Base-by-base conservation (phyloP, 35 echinoderm and acorn worm species). In the Eucidaris tribuloides region DNA sequence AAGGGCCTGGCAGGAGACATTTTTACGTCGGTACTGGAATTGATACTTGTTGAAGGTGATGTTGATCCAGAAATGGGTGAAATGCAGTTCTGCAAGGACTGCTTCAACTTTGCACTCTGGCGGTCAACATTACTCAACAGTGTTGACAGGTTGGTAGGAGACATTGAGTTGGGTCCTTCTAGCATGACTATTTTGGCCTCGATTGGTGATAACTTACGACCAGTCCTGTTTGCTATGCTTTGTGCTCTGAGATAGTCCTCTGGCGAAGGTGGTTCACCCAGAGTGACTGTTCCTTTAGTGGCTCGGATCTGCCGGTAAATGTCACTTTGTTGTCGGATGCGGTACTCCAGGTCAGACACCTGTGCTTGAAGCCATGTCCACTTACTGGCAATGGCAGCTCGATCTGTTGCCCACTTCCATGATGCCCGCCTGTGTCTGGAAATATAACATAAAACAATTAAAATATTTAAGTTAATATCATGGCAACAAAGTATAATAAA, bases 311-410 rank as follows among this genome's bases (percentile, higher is more conserved):
- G 94, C 19, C 85, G 50, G 41, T 87, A 89, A 57, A 97, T 97
- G 66, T 97, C 94, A 84, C 85, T 97, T 35, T 97, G 94, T 64
- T 97, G 93, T 28, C 94, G 80, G 63, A 97, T 97, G 46, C 94
- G 80, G 58, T 97, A 97, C 36, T 97, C 89, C 65, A 92, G 86
- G 62, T 92, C 89, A 27, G 89, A 92, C 7, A 92, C 94, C 76
- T 97, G 94, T 40, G 94, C 94, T 85, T 97, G 94, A 25, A 97
- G 84, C 96, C 96, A 99, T 46, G 96, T 99, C 96, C 96, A 97
- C 19, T 87, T 85, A 50, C 91, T 86, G 40, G 91, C 96, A 79
- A 97, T 81, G 33, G 90, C 90, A 54, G 96, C 87, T 74, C 96
- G 77, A 38, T 93, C 87, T 29, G 65, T 76, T 7, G 96, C 94